Evolutionary conservation across 2,113 vertebrate genomes (phyloP).

Genomic region (Centropus bengalensis): DNA sequence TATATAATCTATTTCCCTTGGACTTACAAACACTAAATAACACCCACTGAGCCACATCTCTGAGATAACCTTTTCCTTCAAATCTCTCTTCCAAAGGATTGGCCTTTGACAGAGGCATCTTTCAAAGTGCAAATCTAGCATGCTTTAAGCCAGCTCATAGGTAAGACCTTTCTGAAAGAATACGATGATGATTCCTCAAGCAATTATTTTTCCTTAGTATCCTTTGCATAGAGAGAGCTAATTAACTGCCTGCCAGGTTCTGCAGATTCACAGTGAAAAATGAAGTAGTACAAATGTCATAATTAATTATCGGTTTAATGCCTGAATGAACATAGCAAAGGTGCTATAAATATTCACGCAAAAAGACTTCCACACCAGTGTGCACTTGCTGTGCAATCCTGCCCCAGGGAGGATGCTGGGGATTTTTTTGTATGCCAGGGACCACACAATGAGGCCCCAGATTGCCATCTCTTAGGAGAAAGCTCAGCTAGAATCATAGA

Average conservation of each 20-base stretch:
- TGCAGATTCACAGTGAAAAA: not conserved
- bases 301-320: slow-evolving; percentile 56
- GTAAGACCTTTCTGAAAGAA: slow-evolving; percentile 29
- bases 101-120: slow-evolving; percentile 34
- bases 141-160: not conserved
- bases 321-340: not conserved
- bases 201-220: slow-evolving; percentile 39
- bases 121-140: not conserved
- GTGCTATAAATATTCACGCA: not conserved
- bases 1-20: slow-evolving; percentile 61
- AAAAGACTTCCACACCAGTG: not conserved
- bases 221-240: slow-evolving; percentile 52
- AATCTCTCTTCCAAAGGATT: slow-evolving; percentile 24
- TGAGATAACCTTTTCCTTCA: slow-evolving; percentile 35
- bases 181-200: not conserved
- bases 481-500: not conserved
- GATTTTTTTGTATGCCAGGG: not conserved
- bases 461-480: not conserved
- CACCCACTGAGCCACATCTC: not conserved
- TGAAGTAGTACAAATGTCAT: slow-evolving; percentile 56
- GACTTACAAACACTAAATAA: slow-evolving; percentile 36
- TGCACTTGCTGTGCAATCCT: not conserved
- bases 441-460: fast-evolving
- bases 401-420: fast-evolving
- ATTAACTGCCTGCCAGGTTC: slow-evolving; percentile 57